These are phyloP conservation scores for Rhadinocentrus ornatus DNA, from an alignment of 2,797 vertebrate genomes.

Conservation along the genomic window DNA sequence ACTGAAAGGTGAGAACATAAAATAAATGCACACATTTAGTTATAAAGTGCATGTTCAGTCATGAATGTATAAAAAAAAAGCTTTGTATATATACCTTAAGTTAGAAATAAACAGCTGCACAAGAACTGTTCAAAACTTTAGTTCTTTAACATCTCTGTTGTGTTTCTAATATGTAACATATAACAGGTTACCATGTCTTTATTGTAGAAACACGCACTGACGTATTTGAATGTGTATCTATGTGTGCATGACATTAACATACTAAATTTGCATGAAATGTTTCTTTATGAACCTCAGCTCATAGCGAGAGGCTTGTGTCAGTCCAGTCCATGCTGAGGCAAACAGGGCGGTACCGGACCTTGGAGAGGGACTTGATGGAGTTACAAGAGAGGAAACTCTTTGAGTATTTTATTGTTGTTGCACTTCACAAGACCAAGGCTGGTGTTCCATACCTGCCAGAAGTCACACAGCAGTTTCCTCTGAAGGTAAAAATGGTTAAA, in stretches of 20 bases:
- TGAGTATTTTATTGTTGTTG: slow-evolving; percentile 97
- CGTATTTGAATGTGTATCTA: not conserved
- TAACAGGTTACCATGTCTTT: slow-evolving; percentile 3
- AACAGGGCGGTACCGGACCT: slow-evolving; percentile 90
- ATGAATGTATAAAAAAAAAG: not conserved
- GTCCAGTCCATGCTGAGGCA: slow-evolving; percentile 96
- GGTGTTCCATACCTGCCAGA: slow-evolving; percentile 95
- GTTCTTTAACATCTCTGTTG: not conserved
- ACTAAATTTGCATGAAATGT: not conserved
- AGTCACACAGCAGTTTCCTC: slow-evolving; percentile 97
- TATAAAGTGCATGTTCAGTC: not conserved
- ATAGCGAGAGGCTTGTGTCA: slow-evolving; percentile 94
- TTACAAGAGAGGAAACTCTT: slow-evolving; percentile 97
- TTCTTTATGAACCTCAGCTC: slow-evolving; percentile 79
- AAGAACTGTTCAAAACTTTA: slow-evolving; percentile 1
- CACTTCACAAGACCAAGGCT: slow-evolving; percentile 95
- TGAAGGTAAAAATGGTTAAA: slow-evolving; percentile 85
- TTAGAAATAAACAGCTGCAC: not conserved
- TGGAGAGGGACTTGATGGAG: slow-evolving; percentile 94
- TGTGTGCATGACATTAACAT: not conserved
- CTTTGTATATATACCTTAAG: not conserved
- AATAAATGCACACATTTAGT: not conserved
- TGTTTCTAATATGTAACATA: not conserved
- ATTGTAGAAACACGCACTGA: not conserved
- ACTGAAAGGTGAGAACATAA: slow-evolving; percentile 86